Conservation (phyloP, 2,888 invertebrate genomes). For the Athalia circularis region DNA sequence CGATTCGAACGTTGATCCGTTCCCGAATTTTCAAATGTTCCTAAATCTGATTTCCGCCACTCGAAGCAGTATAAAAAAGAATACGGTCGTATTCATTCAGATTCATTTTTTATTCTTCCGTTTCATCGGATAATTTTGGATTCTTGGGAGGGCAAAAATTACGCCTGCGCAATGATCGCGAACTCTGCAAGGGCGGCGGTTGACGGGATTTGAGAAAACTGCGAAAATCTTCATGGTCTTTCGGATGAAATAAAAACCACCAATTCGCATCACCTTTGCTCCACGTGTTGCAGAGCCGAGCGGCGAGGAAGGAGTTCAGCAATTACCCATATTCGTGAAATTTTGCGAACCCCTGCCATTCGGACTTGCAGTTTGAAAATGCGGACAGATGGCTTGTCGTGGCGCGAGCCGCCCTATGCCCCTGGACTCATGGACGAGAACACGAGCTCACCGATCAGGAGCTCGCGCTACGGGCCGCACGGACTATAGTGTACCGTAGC, state of each 20-base stretch:
- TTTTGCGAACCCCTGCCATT: constrained; percentile 64
- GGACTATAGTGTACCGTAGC: constrained; percentile 38
- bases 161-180: not conserved
- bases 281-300: not conserved
- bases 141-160: not conserved
- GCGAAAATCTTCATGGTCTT: too few relatives aligned
- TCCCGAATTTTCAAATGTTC: not conserved
- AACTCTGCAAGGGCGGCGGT: too few relatives aligned
- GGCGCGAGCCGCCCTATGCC: constrained; percentile 57
- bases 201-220: too few relatives aligned
- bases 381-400: constrained; percentile 68
- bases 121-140: not conserved
- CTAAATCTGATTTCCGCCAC: not conserved
- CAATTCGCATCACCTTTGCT: too few relatives aligned
- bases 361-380: constrained; percentile 56
- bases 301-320: not conserved
- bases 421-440: constrained; percentile 41
- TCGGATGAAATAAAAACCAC: too few relatives aligned
- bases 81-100: too few relatives aligned
- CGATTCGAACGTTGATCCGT: not conserved
- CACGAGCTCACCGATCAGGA: constrained; percentile 42
- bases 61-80: too few relatives aligned
- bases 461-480: constrained; percentile 52
- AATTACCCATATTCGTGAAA: constrained; percentile 13
- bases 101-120: not conserved